A percentile compares a stretch with the other conserved stretches of the same genome.
phyloP scores from a whole-genome alignment of 37 sponge, comb jelly and placozoan genomes.

The Lycopodina hypogea region DNA sequence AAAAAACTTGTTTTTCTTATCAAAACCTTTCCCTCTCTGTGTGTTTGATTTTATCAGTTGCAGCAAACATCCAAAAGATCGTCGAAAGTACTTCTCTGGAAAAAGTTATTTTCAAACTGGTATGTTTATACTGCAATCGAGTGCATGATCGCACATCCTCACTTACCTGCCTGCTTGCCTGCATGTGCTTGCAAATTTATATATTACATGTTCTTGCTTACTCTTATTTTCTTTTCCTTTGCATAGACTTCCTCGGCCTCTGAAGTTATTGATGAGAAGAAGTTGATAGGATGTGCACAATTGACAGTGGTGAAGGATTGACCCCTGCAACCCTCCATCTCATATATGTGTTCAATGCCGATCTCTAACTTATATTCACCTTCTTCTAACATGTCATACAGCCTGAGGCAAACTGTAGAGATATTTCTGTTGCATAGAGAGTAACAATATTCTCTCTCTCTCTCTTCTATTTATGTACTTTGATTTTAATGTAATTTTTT shows the following conservation, averaged over 20 bases:
- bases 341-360: too few relatives aligned
- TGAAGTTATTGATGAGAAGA: slow-evolving; percentile 60
- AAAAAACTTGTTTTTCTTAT: too few relatives aligned
- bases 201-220: background rate
- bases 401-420: too few relatives aligned
- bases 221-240: background rate
- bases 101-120: slow-evolving; percentile 50
- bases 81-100: slow-evolving; percentile 52
- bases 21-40: too few relatives aligned
- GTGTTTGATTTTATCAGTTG: slow-evolving; percentile 38
- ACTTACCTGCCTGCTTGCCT: background rate
- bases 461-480: too few relatives aligned
- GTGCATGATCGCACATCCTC: background rate
- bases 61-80: slow-evolving; percentile 66
- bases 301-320: slow-evolving; percentile 2
- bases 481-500: too few relatives aligned
- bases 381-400: too few relatives aligned
- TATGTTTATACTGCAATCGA: slow-evolving; percentile 33
- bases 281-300: slow-evolving; percentile 73
- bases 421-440: too few relatives aligned
- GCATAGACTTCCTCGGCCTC: slow-evolving; percentile 11
- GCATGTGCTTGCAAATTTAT: too few relatives aligned
- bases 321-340: too few relatives aligned
- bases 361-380: too few relatives aligned
- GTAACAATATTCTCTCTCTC: too few relatives aligned